phyloP scores from a whole-genome alignment of 2,797 vertebrate genomes.

The Premnoplex brunnescens region DNA sequence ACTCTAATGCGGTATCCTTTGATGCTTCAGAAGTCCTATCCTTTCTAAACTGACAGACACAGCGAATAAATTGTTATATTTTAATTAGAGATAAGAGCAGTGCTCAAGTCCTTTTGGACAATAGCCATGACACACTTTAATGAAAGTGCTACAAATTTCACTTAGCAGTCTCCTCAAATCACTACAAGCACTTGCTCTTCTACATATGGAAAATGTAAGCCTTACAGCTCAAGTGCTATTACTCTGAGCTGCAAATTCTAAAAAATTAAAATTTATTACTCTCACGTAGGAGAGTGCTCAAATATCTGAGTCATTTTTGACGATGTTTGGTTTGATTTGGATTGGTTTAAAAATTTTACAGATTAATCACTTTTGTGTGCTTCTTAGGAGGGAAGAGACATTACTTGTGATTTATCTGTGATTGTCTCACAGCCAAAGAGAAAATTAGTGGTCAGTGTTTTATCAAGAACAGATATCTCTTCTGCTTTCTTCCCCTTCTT shows the following conservation, averaged over 20 bases:
- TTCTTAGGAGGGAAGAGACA: not conserved
- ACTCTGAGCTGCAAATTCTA: not conserved
- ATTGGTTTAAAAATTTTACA: not conserved
- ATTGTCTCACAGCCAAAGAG: not conserved
- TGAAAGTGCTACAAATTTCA: not conserved
- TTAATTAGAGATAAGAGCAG: conserved; percentile 36
- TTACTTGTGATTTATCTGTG: not conserved
- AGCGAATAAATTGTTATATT: not conserved
- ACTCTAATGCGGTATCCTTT: not conserved
- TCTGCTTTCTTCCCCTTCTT: not conserved
- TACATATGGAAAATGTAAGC: not conserved
- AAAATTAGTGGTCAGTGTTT: not conserved
- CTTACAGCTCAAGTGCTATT: not conserved
- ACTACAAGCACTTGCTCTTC: not conserved
- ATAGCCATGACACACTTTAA: not conserved
- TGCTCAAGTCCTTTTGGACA: not conserved
- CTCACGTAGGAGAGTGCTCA: not conserved
- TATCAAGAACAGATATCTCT: not conserved
- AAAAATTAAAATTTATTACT: not conserved
- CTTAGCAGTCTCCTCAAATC: not conserved
- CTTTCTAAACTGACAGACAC: not conserved
- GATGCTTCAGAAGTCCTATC: not conserved
- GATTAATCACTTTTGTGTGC: not conserved
- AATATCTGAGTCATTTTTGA: not conserved
- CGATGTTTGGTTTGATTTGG: not conserved